phyloP scores from a whole-genome alignment of 1,140 invertebrate species.

The Hycleus phaleratus region DNA sequence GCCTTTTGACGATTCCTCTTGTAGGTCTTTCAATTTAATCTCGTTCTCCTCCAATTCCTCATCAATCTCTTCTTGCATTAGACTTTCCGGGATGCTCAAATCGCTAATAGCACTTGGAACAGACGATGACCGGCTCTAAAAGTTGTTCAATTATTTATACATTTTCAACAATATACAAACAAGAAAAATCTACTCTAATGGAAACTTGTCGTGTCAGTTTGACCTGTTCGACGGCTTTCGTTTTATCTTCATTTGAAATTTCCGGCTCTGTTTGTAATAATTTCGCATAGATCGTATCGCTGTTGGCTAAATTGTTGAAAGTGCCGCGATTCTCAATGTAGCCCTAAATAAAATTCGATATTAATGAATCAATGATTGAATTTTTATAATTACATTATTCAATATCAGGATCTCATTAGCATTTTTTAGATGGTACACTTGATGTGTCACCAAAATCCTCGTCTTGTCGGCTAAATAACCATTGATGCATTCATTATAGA shows the following conservation, averaged over 20 bases:
- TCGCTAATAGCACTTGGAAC: conserved; percentile 32
- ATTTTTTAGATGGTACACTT: conserved; percentile 72
- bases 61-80: conserved; percentile 26
- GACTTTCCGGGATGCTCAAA: conserved; percentile 32
- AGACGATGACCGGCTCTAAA: conserved; percentile 25
- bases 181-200: conserved; percentile 19
- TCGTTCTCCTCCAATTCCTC: conserved; percentile 16
- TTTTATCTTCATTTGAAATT: conserved; percentile 24
- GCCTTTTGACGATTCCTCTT: conserved; percentile 39
- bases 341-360: conserved; percentile 14
- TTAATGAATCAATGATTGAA: not conserved
- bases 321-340: conserved; percentile 57
- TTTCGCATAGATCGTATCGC: conserved; percentile 54
- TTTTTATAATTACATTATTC: conserved; percentile 42
- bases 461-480: conserved; percentile 64
- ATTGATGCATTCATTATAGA: conserved; percentile 63
- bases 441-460: conserved; percentile 69
- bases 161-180: no score
- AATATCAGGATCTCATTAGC: conserved; percentile 59
- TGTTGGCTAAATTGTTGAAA: conserved; percentile 55
- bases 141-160: conserved; percentile 2
- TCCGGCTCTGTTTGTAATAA: conserved; percentile 37
- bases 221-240: conserved; percentile 15
- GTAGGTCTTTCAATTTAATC: conserved; percentile 30
- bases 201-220: conserved; percentile 29